Conservation (phyloP, 64 coral and sea anemone genomes). For the Montipora efflorescens region DNA sequence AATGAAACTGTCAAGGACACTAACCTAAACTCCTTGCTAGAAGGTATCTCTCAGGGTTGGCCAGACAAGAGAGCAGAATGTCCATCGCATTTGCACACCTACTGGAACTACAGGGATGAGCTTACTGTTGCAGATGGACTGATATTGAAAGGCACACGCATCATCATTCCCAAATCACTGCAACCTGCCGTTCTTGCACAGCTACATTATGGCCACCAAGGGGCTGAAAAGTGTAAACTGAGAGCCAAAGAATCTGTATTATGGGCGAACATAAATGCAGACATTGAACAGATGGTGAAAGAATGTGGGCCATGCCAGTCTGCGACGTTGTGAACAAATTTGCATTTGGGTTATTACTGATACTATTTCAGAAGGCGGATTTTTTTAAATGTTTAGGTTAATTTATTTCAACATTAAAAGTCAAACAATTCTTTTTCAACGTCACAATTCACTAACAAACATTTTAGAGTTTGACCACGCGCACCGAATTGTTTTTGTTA, state of each 20-base stretch:
- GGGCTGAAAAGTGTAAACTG: slow-evolving; percentile 27
- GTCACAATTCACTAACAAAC: background rate
- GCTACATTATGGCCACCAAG: background rate
- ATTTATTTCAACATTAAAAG: background rate
- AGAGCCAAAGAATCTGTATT: slow-evolving; percentile 53
- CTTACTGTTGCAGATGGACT: slow-evolving; percentile 1
- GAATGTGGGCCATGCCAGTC: slow-evolving; percentile 31
- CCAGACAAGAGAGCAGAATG: slow-evolving; percentile 28
- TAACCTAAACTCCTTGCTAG: background rate
- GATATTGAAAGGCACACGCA: slow-evolving; percentile 4
- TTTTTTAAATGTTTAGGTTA: background rate
- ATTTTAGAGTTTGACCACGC: slow-evolving; percentile 3
- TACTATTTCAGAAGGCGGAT: background rate
- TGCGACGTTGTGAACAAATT: background rate
- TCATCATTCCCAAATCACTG: background rate
- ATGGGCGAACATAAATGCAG: slow-evolving; percentile 30
- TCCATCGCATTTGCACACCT: background rate
- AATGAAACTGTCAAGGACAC: slow-evolving; percentile 41
- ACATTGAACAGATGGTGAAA: slow-evolving; percentile 33
- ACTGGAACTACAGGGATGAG: slow-evolving; percentile 18
- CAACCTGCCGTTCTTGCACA: background rate
- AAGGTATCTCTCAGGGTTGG: slow-evolving; percentile 43
- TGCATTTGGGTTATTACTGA: background rate
- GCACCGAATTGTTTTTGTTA: slow-evolving; percentile 1
- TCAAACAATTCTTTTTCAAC: slow-evolving; percentile 13